phyloP scores from a whole-genome alignment of 2,888 invertebrate genomes.

The Synanthedon vespiformis region DNA sequence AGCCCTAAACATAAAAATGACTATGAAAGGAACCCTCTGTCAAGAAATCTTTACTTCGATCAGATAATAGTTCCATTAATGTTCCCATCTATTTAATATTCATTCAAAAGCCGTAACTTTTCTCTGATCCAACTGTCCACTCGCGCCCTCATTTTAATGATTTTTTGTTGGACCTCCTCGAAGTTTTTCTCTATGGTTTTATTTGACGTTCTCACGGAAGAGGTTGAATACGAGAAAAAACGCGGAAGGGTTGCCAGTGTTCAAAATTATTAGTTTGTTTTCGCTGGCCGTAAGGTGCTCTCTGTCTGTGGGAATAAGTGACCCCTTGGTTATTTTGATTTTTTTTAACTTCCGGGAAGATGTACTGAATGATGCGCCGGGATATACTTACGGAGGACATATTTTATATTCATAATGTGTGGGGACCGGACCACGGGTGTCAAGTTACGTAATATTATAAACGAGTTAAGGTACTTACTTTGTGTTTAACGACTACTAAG shows the following conservation, averaged over 20 bases:
- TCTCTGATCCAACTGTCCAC: constrained; percentile 54
- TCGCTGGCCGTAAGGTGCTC: constrained; percentile 48
- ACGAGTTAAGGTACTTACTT: too few species aligned
- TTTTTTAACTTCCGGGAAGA: constrained; percentile 61
- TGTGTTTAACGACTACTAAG: too few species aligned
- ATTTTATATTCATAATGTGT: constrained; percentile 8
- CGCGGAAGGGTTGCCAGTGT: constrained; percentile 63
- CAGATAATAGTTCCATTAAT: constrained; percentile 31
- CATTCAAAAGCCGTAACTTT: constrained; percentile 42
- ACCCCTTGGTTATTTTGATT: constrained; percentile 44
- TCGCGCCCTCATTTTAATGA: constrained; percentile 40
- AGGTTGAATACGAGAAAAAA: constrained; percentile 56
- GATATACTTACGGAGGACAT: constrained; percentile 23
- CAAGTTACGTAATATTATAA: background rate
- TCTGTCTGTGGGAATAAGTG: constrained; percentile 57
- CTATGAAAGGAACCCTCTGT: background rate
- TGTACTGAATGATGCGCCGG: constrained; percentile 44
- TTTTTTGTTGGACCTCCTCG: constrained; percentile 42
- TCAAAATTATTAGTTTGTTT: constrained; percentile 61
- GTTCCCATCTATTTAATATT: constrained; percentile 41
- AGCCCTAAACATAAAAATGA: background rate
- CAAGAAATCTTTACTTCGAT: constrained; percentile 10
- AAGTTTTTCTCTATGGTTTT: constrained; percentile 50
- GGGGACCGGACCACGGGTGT: constrained; percentile 35
- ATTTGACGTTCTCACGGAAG: constrained; percentile 66